phyloP scores from a whole-genome alignment of 2,797 vertebrate species.

The Urophycis tenuis region DNA sequence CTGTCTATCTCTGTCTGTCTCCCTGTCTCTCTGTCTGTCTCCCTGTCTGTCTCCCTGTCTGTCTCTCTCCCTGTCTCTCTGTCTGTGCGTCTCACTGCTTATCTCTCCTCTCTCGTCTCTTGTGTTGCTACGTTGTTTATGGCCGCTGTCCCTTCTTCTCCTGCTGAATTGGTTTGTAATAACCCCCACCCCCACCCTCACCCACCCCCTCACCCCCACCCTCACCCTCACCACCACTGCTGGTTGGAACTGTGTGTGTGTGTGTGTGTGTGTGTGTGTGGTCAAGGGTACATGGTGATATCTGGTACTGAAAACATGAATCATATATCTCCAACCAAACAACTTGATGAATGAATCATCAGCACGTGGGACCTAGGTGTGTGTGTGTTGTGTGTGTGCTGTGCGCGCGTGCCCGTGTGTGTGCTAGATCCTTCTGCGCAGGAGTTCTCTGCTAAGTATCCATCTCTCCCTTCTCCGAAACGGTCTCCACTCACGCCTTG shows the following conservation, averaged over 20 bases:
- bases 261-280: not conserved
- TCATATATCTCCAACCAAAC: slow-evolving; percentile 36
- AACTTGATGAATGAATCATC: slow-evolving; percentile 12
- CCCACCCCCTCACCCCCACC: not conserved
- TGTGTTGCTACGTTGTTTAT: not conserved
- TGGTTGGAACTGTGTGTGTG: not conserved
- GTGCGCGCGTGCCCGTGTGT: not conserved
- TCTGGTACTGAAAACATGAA: slow-evolving; percentile 46
- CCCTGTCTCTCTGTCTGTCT: not conserved
- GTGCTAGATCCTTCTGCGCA: not conserved
- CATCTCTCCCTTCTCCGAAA: slow-evolving; percentile 23
- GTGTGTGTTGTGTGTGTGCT: not conserved
- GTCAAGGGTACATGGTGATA: too few relatives aligned
- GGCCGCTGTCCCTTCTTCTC: not conserved
- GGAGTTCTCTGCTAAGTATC: not conserved
- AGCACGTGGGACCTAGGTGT: slow-evolving; percentile 1
- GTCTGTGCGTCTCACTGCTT: too few relatives aligned
- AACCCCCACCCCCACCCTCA: not conserved
- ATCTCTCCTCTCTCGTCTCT: not conserved
- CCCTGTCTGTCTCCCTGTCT: not conserved
- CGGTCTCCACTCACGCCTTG: slow-evolving; percentile 25
- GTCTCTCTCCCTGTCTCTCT: not conserved
- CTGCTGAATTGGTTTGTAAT: not conserved
- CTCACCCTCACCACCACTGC: too few relatives aligned
- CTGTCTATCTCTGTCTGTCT: not conserved